A percentile compares a stretch with the other conserved stretches of the same genome.
Evolutionary conservation across 2,888 invertebrate genomes (phyloP).

Genomic region (Actias luna): DNA sequence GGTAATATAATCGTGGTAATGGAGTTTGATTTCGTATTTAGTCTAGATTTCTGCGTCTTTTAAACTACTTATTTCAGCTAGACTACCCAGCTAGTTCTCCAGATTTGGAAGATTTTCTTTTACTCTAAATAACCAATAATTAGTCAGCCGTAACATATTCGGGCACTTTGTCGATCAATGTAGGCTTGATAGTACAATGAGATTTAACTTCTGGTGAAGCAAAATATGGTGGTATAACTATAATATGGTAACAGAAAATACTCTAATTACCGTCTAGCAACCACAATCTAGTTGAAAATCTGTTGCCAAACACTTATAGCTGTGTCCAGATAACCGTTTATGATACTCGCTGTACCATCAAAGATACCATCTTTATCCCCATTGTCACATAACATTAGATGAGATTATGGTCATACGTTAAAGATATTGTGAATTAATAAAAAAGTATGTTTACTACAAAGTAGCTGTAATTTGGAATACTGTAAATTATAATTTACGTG

Average conservation of each 20-base stretch:
- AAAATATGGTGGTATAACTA: too few species aligned
- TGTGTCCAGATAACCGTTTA: too few species aligned
- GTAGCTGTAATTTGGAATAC: conserved; percentile 4
- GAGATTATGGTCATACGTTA: background rate
- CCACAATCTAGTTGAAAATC: too few species aligned
- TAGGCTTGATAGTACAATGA: too few species aligned
- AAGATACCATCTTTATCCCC: background rate
- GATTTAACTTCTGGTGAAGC: too few species aligned
- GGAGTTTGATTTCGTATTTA: background rate
- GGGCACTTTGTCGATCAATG: too few species aligned
- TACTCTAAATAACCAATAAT: too few species aligned
- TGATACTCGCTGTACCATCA: too few species aligned
- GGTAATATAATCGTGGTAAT: background rate
- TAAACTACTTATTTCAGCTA: background rate
- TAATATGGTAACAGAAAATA: too few species aligned
- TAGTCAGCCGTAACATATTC: too few species aligned
- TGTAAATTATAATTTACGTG: conserved; percentile 6
- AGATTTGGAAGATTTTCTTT: background rate
- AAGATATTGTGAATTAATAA: background rate
- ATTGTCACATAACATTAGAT: background rate
- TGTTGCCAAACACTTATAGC: too few species aligned
- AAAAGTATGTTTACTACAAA: background rate
- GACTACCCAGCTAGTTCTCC: background rate
- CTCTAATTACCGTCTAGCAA: too few species aligned
- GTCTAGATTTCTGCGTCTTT: background rate